Conservation (phyloP, 2,113 vertebrate species). For the Coregonus clupeaformis region DNA sequence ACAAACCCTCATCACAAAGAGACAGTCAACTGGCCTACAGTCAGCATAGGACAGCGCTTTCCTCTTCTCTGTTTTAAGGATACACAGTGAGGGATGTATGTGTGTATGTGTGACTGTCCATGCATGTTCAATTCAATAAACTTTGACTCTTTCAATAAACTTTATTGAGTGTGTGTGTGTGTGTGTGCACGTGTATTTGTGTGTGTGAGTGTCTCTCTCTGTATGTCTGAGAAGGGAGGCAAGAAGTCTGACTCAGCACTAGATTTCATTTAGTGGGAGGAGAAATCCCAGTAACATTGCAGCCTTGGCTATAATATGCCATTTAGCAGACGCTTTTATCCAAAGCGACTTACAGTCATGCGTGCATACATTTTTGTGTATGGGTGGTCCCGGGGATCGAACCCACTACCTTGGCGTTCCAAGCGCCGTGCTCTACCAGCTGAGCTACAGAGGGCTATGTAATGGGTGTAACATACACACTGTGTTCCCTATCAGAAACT, state of each 20-base stretch:
- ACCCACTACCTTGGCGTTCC: no score
- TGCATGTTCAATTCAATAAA: no score
- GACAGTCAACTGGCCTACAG: constrained; percentile 11
- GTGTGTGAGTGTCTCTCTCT: neutral
- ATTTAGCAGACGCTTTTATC: no score
- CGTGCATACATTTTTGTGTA: no score
- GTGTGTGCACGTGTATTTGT: neutral
- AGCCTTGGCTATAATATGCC: no score
- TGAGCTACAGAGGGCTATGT: no score
- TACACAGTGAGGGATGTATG: neutral
- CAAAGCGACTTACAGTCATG: no score
- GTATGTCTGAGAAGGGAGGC: neutral
- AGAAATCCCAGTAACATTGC: neutral
- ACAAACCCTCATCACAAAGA: constrained; percentile 45
- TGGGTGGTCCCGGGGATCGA: no score
- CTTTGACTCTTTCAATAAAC: no score
- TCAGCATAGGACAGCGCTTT: neutral
- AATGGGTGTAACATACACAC: neutral
- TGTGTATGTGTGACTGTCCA: no score
- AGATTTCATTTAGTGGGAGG: constrained; percentile 23
- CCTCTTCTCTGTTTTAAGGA: neutral
- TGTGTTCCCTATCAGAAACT: neutral
- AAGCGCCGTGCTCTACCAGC: no score
- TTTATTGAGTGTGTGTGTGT: no score
- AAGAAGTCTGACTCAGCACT: constrained; percentile 5